Conservation (phyloP, 37 sponge, comb jelly and placozoan genomes). For the Theonella swinhoei region DNA sequence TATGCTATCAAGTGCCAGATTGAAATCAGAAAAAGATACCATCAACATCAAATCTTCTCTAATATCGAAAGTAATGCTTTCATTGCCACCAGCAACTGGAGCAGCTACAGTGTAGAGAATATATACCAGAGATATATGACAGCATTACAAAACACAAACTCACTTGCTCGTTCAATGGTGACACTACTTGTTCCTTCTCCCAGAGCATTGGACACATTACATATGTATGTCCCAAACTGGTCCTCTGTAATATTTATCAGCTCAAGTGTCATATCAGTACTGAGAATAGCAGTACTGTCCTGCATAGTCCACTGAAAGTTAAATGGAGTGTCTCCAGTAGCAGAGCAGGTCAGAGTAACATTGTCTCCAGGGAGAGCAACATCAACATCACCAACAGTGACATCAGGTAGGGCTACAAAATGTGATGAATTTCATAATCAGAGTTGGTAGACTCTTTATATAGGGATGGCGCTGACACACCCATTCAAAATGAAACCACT, state of each 20-base stretch:
- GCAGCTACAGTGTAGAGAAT: background rate
- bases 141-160: slow-evolving; percentile 19
- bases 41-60: background rate
- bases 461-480: too few species aligned
- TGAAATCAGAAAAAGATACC: slow-evolving; percentile 23
- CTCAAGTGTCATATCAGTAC: background rate
- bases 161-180: background rate
- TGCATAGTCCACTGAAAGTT: background rate
- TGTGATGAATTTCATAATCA: too few species aligned
- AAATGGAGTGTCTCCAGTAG: slow-evolving; percentile 12
- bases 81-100: background rate
- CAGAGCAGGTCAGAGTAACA: slow-evolving; percentile 7
- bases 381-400: background rate
- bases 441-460: too few species aligned
- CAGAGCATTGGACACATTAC: background rate
- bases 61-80: background rate
- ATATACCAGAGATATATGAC: slow-evolving; percentile 23
- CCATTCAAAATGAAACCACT: too few species aligned
- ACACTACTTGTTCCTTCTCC: background rate
- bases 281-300: background rate
- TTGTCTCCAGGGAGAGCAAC: background rate
- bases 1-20: slow-evolving; percentile 18
- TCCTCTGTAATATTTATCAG: background rate
- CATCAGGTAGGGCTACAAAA: background rate
- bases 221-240: background rate